Base-by-base conservation (phyloP, 37 sponge, comb jelly and placozoan species). In the Crambe crambe region DNA sequence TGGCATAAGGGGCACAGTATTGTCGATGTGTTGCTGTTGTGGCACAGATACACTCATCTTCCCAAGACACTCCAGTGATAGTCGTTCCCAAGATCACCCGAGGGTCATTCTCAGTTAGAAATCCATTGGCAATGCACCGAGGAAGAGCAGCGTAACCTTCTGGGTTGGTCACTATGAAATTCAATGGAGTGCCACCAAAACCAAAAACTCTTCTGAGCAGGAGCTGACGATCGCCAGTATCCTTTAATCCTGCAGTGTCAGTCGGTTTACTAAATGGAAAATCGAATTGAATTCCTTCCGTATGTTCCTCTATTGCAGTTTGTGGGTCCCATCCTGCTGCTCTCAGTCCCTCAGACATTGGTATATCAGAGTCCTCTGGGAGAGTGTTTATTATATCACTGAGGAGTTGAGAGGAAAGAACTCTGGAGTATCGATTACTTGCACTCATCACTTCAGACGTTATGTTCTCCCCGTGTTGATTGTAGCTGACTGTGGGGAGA, bases 31-130 rank as follows among this genome's bases (percentile, higher is more conserved):
- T 23, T 22, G 51, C 32, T 3, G 41, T 47, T 22, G 35, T 29
- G 10, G 62, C 81, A 68, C 88, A 87, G 37, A 87, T 82, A 40
- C 88, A 80, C 3, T 60, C 74, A 29, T 87, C 68, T 32, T 47
- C 68, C 77, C 77, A 81, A 37, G 75, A 47, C 37, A 87, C 58
- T 0, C n/a, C 9, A 9, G 29, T 75, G 29, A 87, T 82, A 18
- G 34, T 36, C 1, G 82, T 58, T 32, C 47, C 68, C 41, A 81
- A 38, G 47, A 58, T 75, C 58, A 87, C 32, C 8, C 38, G 38
- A 68, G 36, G 36, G 35, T 81, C 82, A 26, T 57, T 69, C 1
- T 36, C 67, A 10, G 4, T 42, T 18, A 70, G 36, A 58, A 80
- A 71, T 0, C 27, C 65, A 22, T 57, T 36, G 1, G 74, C 75